Conservation (phyloP, 1,140 invertebrate genomes). For the Drosophila prosaltans region DNA sequence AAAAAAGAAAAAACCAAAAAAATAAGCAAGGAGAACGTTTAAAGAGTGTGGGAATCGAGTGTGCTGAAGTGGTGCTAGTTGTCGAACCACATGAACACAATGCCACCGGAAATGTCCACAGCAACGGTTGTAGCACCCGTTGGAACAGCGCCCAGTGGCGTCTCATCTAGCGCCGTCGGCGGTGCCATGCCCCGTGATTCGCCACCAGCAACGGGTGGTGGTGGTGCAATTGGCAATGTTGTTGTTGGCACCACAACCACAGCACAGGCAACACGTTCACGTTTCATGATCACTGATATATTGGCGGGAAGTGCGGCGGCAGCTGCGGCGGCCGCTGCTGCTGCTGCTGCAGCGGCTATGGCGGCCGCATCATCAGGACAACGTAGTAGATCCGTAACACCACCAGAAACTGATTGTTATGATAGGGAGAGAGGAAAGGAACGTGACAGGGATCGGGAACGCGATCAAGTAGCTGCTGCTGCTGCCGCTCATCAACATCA, state of each 20-base stretch:
- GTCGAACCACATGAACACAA: slow-evolving; percentile 76
- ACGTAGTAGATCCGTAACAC: slow-evolving; percentile 37
- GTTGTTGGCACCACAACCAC: slow-evolving; percentile 76
- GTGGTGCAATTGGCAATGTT: slow-evolving; percentile 54
- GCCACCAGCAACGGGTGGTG: slow-evolving; percentile 34
- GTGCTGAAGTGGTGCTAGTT: slow-evolving; percentile 14
- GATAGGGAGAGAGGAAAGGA: slow-evolving; percentile 21
- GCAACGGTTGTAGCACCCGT: slow-evolving; percentile 66
- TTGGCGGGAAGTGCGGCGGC: slow-evolving; percentile 85
- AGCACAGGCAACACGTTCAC: slow-evolving; percentile 87
- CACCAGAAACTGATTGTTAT: slow-evolving; percentile 46
- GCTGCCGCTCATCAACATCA: slow-evolving; percentile 47
- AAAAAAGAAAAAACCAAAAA: not conserved
- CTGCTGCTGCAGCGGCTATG: slow-evolving; percentile 62
- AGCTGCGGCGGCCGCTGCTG: slow-evolving; percentile 61
- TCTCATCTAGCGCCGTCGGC: slow-evolving; percentile 66
- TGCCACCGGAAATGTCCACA: slow-evolving; percentile 82
- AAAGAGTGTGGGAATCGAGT: slow-evolving; percentile 14
- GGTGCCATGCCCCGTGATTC: slow-evolving; percentile 82
- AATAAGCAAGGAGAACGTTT: slow-evolving; percentile 6
- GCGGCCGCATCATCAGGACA: slow-evolving; percentile 48
- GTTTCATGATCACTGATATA: slow-evolving; percentile 92
- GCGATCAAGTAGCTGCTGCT: slow-evolving; percentile 41
- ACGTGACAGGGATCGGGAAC: slow-evolving; percentile 34
- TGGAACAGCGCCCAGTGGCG: slow-evolving; percentile 70